Conservation (phyloP, 2,888 invertebrate species). For the Selenia dentaria region DNA sequence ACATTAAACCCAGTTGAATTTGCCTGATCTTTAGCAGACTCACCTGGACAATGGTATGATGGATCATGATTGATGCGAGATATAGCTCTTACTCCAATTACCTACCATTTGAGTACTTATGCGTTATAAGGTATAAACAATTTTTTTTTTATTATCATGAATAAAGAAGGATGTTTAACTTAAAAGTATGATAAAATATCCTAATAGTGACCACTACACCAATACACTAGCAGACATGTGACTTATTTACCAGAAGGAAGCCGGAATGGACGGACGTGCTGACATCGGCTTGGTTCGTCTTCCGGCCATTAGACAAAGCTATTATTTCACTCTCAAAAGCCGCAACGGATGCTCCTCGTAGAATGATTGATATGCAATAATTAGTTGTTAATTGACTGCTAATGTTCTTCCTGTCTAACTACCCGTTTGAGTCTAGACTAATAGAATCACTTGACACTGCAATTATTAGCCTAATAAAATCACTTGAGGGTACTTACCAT, state of each 20-base stretch:
- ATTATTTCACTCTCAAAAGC: slow-evolving; percentile 30
- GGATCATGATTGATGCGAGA: slow-evolving; percentile 35
- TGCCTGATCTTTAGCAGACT: no score
- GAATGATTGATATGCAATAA: slow-evolving; percentile 30
- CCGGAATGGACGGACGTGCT: slow-evolving; percentile 23
- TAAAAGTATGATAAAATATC: no score
- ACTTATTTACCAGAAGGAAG: slow-evolving; percentile 33
- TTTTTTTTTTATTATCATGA: no score
- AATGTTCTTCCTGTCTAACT: slow-evolving; percentile 8
- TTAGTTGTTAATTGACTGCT: slow-evolving; percentile 21
- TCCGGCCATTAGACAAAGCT: slow-evolving; percentile 35
- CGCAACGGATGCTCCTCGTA: slow-evolving; percentile 23
- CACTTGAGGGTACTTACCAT: no score
- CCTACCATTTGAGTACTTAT: no score
- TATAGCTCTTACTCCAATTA: no score
- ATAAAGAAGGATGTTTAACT: no score
- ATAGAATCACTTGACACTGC: background rate
- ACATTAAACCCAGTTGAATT: no score
- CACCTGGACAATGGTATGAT: slow-evolving; percentile 4
- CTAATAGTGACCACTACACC: no score
- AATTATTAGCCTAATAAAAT: no score
- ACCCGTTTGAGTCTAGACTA: background rate
- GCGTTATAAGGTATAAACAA: no score
- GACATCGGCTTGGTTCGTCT: slow-evolving; percentile 23
- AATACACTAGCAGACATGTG: no score